These are phyloP conservation scores for Charadrius vociferus DNA, from an alignment of 2,113 vertebrate genomes.

Conservation along the genomic window DNA sequence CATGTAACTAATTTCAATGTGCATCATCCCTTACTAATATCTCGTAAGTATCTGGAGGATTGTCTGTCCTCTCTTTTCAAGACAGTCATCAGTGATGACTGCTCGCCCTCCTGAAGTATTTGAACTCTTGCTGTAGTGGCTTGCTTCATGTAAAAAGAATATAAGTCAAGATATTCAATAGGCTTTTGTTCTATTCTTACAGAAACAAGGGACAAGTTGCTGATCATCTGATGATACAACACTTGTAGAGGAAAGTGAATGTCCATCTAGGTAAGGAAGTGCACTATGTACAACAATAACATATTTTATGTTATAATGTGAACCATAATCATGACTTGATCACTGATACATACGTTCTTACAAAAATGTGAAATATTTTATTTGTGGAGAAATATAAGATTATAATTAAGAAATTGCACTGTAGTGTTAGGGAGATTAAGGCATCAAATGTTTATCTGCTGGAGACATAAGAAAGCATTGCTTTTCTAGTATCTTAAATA, in stretches of 20 bases:
- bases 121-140: not conserved
- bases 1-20: not conserved
- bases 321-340: not conserved
- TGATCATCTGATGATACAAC: not conserved
- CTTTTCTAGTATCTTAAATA: not conserved
- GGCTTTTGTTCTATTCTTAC: not conserved
- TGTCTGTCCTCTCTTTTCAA: not conserved
- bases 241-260: not conserved
- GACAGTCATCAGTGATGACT: not conserved
- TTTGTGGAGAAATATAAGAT: not conserved
- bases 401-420: not conserved
- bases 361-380: not conserved
- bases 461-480: not conserved
- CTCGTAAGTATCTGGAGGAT: not conserved
- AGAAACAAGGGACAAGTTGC: not conserved
- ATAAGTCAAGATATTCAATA: not conserved
- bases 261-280: not conserved
- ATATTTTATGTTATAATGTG: not conserved
- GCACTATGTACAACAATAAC: not conserved
- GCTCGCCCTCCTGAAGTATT: not conserved
- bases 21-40: not conserved
- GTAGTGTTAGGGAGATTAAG: not conserved
- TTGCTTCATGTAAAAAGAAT: not conserved
- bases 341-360: not conserved
- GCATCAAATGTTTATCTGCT: not conserved